Base-by-base conservation (phyloP, 2,888 invertebrate genomes). In the Teleiodes luculella region DNA sequence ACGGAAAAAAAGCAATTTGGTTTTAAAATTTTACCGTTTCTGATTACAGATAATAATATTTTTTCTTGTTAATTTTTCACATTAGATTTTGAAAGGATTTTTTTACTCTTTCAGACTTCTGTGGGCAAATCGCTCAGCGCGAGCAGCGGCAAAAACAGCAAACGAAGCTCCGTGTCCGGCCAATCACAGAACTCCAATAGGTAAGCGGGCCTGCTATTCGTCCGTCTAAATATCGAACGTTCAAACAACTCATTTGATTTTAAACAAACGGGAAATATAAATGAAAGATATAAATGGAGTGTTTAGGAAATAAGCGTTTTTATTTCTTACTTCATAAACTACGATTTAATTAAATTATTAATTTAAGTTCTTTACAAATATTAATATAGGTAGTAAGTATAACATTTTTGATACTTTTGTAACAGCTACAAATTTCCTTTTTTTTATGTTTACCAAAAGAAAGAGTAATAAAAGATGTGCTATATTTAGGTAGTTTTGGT, bases 61-160 rank as follows among this genome's bases (percentile, higher is more conserved):
- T n/a, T n/a, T n/a, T n/a, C n/a, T n/a, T n/a, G n/a, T n/a, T n/a
- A n/a, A n/a, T n/a, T n/a, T n/a, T n/a, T n/a, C n/a, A n/a, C n/a
- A n/a, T n/a, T n/a, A n/a, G n/a, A n/a, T n/a, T n/a, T n/a, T n/a
- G n/a, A 11, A 7, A 8, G 7, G 2, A 10, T 2, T 20, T 2
- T 41, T 18, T 41, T 11, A 20, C 53, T 50, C 54, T 70, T 68
- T 24, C 78, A 89, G 89, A 84, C 86, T n/a, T 88, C 86, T 36
- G 87, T 89, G 4, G 85, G 82, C 24, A 89, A 89, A 68, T 88
- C 89, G 0, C 66, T 89, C 14, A 89, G 86, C 55, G 85, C 89
- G 0, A 81, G 70, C 37, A 86, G 88, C 65, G 86, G 88, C 3
- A 89, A 89, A 61, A 82, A 83, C 61, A 87, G 88, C 68, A 89